A percentile compares a stretch with the other conserved stretches of the same genome.
These are phyloP conservation scores for Neuroterus valhalla DNA, from an alignment of 1,140 invertebrate genomes.

Conservation along the genomic window DNA sequence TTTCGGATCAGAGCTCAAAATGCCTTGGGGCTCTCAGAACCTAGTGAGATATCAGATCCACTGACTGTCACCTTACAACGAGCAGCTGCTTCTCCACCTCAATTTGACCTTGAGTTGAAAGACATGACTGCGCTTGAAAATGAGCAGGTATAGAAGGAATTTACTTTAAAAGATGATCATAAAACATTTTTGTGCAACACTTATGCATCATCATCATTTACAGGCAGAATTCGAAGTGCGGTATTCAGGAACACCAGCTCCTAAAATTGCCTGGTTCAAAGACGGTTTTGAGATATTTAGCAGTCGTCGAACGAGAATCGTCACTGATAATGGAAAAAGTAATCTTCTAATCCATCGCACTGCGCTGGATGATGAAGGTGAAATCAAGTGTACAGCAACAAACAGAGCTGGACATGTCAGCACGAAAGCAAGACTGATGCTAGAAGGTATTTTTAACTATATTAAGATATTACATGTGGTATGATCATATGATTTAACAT, in stretches of 20 bases:
- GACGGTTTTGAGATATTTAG: constrained; percentile 91
- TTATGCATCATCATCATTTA: constrained; percentile 28
- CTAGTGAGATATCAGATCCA: constrained; percentile 85
- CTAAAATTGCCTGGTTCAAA: constrained; percentile 95
- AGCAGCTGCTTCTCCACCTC: constrained; percentile 79
- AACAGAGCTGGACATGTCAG: constrained; percentile 87
- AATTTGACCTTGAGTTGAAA: constrained; percentile 80
- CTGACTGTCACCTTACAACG: constrained; percentile 84
- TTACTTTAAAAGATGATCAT: background rate
- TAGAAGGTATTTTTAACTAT: constrained; percentile 83
- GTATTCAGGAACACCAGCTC: constrained; percentile 87
- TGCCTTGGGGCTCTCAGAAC: constrained; percentile 86
- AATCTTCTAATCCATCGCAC: constrained; percentile 88
- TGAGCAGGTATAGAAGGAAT: constrained; percentile 77
- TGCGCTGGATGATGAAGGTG: constrained; percentile 86
- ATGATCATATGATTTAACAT: constrained; percentile 4
- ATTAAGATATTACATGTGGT: background rate
- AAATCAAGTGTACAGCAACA: constrained; percentile 91
- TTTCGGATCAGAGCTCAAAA: constrained; percentile 93
- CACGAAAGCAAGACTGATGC: constrained; percentile 81
- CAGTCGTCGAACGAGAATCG: constrained; percentile 84
- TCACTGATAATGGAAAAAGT: constrained; percentile 85
- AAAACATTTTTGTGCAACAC: background rate
- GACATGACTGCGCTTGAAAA: constrained; percentile 84
- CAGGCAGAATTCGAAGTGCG: constrained; percentile 87